Base-by-base conservation (phyloP, 2,888 invertebrate species). In the Synanthedon tipuliformis region DNA sequence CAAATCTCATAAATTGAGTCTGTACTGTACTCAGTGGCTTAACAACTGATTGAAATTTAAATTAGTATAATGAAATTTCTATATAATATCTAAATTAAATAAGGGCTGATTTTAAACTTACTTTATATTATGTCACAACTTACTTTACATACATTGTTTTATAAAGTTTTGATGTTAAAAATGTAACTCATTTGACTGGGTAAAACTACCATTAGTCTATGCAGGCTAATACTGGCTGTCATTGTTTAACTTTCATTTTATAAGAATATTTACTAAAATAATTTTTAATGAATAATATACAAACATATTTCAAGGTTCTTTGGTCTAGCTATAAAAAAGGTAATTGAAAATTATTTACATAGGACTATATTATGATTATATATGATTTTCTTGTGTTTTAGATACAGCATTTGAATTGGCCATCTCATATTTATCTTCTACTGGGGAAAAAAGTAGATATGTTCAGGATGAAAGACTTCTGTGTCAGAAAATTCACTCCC, bases 351-450 rank as follows among this genome's bases (percentile, higher is more conserved):
- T 55, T 53, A 51, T 48, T 53, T 52, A 12, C 40, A 40, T 23
- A 23, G 54, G 23, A 40, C 40, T 41, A 49, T 49, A 49, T 4
- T 5, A 49, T 18, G 8, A 18, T 15, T 49, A 16, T 49, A 49
- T 12, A 12, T 18, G 16, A 49, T 49, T 49, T 16, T 3, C 3
- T 49, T 18, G 18, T 49, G 49, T 49, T 67, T 52, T 53, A 87
- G 87, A 85, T 78, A 78, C 77, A 55, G 84, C 85, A 45, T 86
- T 81, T 73, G 87, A 86, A 62, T 59, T 86, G 61, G 87, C 87
- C 27, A 70, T 85, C 10, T 80, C 86, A 56, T 87, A 85, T 67
- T 64, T 86, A 52, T 78, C 85, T 50, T 78, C 81, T 5, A 75
- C 76, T 18, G 73, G 73, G 55, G 78, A 77, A 50, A 79, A 80